Evolutionary conservation across 2,888 invertebrate genomes (phyloP).

Genomic region (Mylabris sibirica): DNA sequence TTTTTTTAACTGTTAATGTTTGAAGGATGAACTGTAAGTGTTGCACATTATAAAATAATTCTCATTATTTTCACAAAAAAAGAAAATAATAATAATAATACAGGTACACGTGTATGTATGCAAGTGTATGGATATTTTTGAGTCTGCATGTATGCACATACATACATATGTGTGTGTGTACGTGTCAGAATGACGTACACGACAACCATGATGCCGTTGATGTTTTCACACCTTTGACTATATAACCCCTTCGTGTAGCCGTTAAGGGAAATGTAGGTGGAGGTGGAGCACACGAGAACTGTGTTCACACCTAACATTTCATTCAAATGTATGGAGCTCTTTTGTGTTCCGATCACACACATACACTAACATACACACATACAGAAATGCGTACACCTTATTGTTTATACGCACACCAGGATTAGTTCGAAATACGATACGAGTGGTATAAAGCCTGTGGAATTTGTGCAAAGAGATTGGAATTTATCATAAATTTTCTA

Average conservation of each 20-base stretch:
- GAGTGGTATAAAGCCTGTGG: background rate
- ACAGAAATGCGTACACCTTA: constrained; percentile 10
- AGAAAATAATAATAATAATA: too few relatives aligned
- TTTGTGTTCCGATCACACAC: constrained; percentile 34
- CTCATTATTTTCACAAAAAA: too few relatives aligned
- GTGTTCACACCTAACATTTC: constrained; percentile 30
- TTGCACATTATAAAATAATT: too few relatives aligned
- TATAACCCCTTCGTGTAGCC: constrained; percentile 42
- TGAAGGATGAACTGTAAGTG: too few relatives aligned
- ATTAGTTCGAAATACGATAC: constrained; percentile 43
- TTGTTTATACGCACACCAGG: constrained; percentile 38
- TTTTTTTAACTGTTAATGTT: too few relatives aligned
- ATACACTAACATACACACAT: too few relatives aligned
- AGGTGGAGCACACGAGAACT: constrained; percentile 30
- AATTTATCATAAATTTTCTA: background rate
- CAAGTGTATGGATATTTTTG: too few relatives aligned
- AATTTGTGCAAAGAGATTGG: background rate
- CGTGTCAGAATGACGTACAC: constrained; percentile 27
- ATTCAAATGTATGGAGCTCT: constrained; percentile 22
- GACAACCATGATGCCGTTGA: constrained; percentile 46
- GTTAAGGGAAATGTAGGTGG: constrained; percentile 22
- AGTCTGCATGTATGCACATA: background rate
- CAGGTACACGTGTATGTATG: too few relatives aligned
- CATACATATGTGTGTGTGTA: constrained; percentile 14
- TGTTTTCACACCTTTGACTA: constrained; percentile 52